Evolutionary conservation across 2,113 vertebrate genomes (phyloP).

Genomic region (Heterotis niloticus): DNA sequence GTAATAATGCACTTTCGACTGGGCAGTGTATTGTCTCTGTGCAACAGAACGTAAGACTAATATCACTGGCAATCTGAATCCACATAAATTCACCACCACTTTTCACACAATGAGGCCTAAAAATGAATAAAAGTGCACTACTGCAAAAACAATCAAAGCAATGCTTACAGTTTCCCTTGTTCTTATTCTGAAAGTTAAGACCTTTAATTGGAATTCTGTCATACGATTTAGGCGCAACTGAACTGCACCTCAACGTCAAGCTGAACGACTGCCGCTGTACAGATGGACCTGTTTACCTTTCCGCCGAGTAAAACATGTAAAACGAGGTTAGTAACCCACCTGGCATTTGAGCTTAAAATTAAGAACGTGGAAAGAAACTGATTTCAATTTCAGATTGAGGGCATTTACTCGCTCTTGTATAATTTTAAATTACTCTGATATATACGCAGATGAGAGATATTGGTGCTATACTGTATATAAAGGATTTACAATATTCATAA

Average conservation of each 20-base stretch:
- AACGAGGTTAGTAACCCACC: slow-evolving; percentile 72
- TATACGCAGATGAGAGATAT: slow-evolving; percentile 21
- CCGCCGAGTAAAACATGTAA: slow-evolving; percentile 56
- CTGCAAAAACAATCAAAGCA: slow-evolving; percentile 50
- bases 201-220: slow-evolving; percentile 38
- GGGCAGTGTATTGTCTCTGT: slow-evolving; percentile 88
- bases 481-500: slow-evolving; percentile 33
- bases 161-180: slow-evolving; percentile 33
- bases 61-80: slow-evolving; percentile 42
- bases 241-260: slow-evolving; percentile 43
- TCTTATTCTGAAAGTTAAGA: slow-evolving; percentile 32
- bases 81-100: slow-evolving; percentile 16
- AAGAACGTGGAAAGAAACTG: slow-evolving; percentile 28
- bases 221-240: slow-evolving; percentile 25
- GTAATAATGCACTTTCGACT: slow-evolving; percentile 94
- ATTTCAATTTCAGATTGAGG: slow-evolving; percentile 10
- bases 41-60: slow-evolving; percentile 67
- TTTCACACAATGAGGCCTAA: slow-evolving; percentile 43
- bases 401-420: slow-evolving; percentile 13
- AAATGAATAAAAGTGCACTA: slow-evolving; percentile 52
- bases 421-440: slow-evolving; percentile 13
- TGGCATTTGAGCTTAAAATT: slow-evolving; percentile 69
- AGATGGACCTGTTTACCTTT: slow-evolving; percentile 72
- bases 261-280: slow-evolving; percentile 94
- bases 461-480: slow-evolving; percentile 7